A percentile compares a stretch with the other conserved stretches of the same genome.
Evolutionary conservation across 2,797 vertebrate genomes (phyloP).

Genomic region (Taenioides sp.): DNA sequence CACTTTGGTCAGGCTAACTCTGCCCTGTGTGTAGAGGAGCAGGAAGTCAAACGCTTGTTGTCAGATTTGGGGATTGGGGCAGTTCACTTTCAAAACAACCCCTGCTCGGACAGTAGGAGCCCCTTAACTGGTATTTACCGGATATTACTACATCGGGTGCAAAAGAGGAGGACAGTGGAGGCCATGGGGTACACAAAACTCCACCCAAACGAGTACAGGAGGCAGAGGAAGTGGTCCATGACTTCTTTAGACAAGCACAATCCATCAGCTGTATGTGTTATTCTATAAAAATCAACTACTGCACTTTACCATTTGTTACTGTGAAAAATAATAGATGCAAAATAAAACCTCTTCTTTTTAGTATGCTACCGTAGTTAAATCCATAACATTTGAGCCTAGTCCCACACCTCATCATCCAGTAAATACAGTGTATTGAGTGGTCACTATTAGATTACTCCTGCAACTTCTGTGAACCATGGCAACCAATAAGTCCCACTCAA

Average conservation of each 20-base stretch:
- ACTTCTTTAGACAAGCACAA: slow-evolving; percentile 56
- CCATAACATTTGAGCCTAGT: not conserved
- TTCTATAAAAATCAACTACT: slow-evolving; percentile 52
- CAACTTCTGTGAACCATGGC: too few species aligned
- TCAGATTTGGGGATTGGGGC: slow-evolving; percentile 67
- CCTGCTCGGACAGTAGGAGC: slow-evolving; percentile 63
- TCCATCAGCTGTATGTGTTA: slow-evolving; percentile 70
- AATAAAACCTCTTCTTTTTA: not conserved
- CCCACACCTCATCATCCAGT: not conserved
- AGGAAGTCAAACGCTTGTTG: slow-evolving; percentile 69
- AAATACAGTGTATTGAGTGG: not conserved
- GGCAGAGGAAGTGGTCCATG: slow-evolving; percentile 40
- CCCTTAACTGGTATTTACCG: slow-evolving; percentile 77
- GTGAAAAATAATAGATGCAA: not conserved
- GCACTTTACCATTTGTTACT: not conserved
- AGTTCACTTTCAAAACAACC: slow-evolving; percentile 74
- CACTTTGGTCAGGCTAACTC: slow-evolving; percentile 56
- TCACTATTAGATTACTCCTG: too few species aligned
- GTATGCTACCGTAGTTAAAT: not conserved
- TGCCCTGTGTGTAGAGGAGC: slow-evolving; percentile 67
- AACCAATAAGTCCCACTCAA: not conserved
- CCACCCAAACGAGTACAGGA: slow-evolving; percentile 61
- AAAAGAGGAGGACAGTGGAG: slow-evolving; percentile 72
- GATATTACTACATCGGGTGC: slow-evolving; percentile 76
- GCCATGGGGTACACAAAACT: slow-evolving; percentile 61